Evolutionary conservation across 2,113 vertebrate species (phyloP).

Genomic region (Epinephelus moara): DNA sequence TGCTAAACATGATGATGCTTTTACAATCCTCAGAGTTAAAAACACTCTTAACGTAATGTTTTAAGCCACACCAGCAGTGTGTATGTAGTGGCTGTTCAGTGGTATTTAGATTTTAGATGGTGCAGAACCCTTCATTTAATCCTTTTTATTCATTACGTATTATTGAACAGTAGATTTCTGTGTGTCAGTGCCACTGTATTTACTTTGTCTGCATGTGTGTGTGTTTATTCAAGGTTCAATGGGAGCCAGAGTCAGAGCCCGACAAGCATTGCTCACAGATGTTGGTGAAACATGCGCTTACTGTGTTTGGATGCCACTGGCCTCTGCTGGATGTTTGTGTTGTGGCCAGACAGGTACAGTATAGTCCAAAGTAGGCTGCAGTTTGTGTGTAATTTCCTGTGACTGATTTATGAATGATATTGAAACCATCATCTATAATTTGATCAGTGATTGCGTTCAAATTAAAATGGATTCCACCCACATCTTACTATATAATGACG

Average conservation of each 20-base stretch:
- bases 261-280: conserved; percentile 86
- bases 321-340: conserved; percentile 83
- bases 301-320: conserved; percentile 81
- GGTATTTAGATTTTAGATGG: too few relatives aligned
- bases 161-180: background rate
- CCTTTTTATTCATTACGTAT: too few relatives aligned
- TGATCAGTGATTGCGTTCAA: too few relatives aligned
- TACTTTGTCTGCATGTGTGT: background rate
- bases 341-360: conserved; percentile 86
- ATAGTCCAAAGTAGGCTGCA: background rate
- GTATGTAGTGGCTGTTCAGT: too few relatives aligned
- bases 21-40: background rate
- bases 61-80: background rate
- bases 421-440: too few relatives aligned
- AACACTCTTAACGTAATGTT: background rate
- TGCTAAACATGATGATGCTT: background rate
- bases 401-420: background rate
- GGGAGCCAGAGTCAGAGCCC: conserved; percentile 83
- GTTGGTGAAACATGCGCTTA: conserved; percentile 82
- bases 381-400: background rate
- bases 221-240: conserved; percentile 79
- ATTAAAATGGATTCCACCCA: background rate
- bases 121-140: too few relatives aligned
- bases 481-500: too few relatives aligned
- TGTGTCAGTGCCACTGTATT: background rate